Evolutionary conservation across 2,888 invertebrate species (phyloP).

Genomic region (Pyrrhia umbra): DNA sequence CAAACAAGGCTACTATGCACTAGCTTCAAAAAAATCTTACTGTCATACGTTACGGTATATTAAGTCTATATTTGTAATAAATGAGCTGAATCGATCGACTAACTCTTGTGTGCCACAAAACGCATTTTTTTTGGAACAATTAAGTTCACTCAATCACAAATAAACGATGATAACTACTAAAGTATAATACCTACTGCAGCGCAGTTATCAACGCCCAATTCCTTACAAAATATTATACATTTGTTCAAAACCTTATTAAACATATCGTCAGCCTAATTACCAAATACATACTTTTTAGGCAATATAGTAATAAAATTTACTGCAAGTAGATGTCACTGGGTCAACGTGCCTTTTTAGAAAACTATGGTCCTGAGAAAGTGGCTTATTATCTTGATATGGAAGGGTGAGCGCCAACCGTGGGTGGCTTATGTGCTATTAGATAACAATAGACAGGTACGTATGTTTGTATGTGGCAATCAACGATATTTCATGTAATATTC

Average conservation of each 20-base stretch:
- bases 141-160: too few species aligned
- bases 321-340: slow-evolving; percentile 39
- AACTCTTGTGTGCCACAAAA: too few species aligned
- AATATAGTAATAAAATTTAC: slow-evolving; percentile 23
- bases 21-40: too few species aligned
- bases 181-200: too few species aligned
- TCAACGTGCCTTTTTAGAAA: slow-evolving; percentile 66
- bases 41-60: too few species aligned
- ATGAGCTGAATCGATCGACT: too few species aligned
- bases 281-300: slow-evolving; percentile 33
- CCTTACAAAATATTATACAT: too few species aligned
- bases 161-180: too few species aligned
- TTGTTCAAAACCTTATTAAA: neutral
- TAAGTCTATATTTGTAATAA: too few species aligned
- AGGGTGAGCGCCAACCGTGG: slow-evolving; percentile 64
- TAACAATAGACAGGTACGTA: slow-evolving; percentile 59
- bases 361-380: slow-evolving; percentile 78
- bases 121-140: too few species aligned
- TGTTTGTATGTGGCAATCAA: slow-evolving; percentile 45
- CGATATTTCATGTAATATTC: slow-evolving; percentile 5
- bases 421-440: slow-evolving; percentile 63
- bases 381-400: slow-evolving; percentile 75
- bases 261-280: slow-evolving; percentile 13
- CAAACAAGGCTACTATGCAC: too few species aligned
- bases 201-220: too few species aligned